Evolutionary conservation across 37 sponge, comb jelly and placozoan genomes (phyloP), one percentile per base, ranked within the genome.

Genomic region (Bolinopsis microptera): DNA sequence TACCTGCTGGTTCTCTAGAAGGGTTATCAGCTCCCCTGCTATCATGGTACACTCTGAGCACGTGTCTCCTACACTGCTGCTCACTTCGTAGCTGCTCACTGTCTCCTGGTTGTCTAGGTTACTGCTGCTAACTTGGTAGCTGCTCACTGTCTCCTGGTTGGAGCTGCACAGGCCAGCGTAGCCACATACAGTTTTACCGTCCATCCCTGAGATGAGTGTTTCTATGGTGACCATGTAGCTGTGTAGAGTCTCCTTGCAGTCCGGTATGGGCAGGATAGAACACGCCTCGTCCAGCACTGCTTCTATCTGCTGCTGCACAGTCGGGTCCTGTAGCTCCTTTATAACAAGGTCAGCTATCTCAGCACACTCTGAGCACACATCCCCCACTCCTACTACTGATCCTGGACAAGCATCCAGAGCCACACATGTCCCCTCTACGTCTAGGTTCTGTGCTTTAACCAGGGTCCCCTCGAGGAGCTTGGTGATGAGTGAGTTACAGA

Each of bases 211-310:
- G 2, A 86, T 18, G 26, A 86, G 35, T 1, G 30, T 26, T 23
- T 36, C 32, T 9, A 86, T 39, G 48, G n/a, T 39, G 25, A 36
- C 36, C 13, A 86, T 23, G 61, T 86, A 86, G 30, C 13, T 25
- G 90, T 86, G 38, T 0, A 86, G 34, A 2, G 90, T 86, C 35
- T 86, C 90, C 48, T 86, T 86, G 48, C 90, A 86, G 48, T 86
- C 90, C 23, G 90, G 61, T 9, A 86, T 86, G 32, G 90, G 90
- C 30, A 86, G 90, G 61, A 86, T 0, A 18, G 90, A 86, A 38
- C 90, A 86, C 40, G 39, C 5, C 24, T 86, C 90, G 1, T 41
- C 90, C 22, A 38, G 28, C 37, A 38, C 61, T 1, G 36, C 13
- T 38, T 86, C 61, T 9, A 86, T 86, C 9, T 36, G 61, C 16